Evolutionary conservation across 1,140 invertebrate genomes (phyloP), one percentile per base, ranked within the genome.

Genomic region (Trichomalopsis sarcophagae): DNA sequence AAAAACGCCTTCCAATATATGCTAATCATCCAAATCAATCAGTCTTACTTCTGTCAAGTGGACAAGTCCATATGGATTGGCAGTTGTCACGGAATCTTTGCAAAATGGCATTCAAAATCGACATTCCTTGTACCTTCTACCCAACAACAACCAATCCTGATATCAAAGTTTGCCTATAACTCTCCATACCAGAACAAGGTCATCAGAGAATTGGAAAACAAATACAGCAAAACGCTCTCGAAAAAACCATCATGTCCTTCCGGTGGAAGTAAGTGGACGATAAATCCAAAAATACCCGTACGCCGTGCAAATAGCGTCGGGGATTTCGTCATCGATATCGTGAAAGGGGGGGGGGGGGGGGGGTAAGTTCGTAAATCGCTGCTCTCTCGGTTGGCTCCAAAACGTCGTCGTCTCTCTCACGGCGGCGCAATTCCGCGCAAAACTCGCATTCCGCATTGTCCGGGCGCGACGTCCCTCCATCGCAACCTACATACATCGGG

Each of bases 231-330:
- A 1, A 4, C 17, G n/a, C 21, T n/a, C 6, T 1, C 27, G 4
- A 7, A n/a, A n/a, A 62, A 62, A 62, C 55, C 5, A n/a, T 62
- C 6, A 36, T 36, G 33, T 62, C 7, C 55, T 17, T 62, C 55
- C 55, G 17, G 1, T 21, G 4, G 17, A n/a, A 62, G 17, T 62
- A n/a, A 62, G 17, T 62, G 1, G 4, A 62, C 21, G 40, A 82
- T 40, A 82, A 44, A 75, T 76, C 75, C 50, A 27, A 62, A 76
- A 66, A 47, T 40, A 40, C 62, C 62, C n/a, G 23, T 14, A 68
- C 55, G 17, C 23, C 55, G 74, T 81, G 78, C 78, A 81, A 84
- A 84, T 84, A 78, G 78, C 84, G 71, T 71, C 69, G 33, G 74
- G 44, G 3, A 80, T 84, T 81, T 84, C 78, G 55, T 84, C 77